Base-by-base conservation (phyloP, 2,797 vertebrate genomes). In the Carduelis carduelis region DNA sequence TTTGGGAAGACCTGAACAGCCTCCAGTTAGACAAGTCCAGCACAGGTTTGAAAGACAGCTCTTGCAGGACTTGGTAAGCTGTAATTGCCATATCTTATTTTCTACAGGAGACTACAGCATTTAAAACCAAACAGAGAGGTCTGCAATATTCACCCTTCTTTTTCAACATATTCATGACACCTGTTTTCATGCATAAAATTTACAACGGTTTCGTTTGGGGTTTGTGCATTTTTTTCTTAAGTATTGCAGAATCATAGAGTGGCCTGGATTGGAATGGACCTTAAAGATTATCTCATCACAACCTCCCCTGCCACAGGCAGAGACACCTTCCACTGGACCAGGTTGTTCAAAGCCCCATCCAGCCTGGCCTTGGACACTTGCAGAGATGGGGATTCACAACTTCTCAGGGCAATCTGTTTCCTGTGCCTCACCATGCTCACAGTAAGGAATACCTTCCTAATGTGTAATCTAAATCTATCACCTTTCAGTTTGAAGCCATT, bases 201-300 rank as follows among this genome's bases (percentile, higher is more conserved):
- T 14, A 8, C 16, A 50, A 15, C 10, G 14, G 4, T 30, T 82
- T 47, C 7, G 7, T 28, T n/a, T 16, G 11, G 8, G 0, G 0
- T 15, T 43, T 43, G 53, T 34, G 19, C 4, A 47, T 66, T 35
- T 37, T 32, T 34, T 83, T 65, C n/a, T 68, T 55, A 43, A 60
- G 8, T 27, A 16, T 68, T 22, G 41, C 11, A 19, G 11, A 60
- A 53, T 68, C 47, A 39, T 3, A 24, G 27, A 41, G 11, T 43
- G 19, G 19, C 7, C 30, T 55, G 15, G 5, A 13, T 23, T 35
- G 27, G 32, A 60, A 74, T 3, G 26, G 21, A 53, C 24, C 17
- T 81, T 23, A 27, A 41, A 61, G 30, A 32, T 24, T 19, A 41
- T 12, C 30, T 32, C 1, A 0, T 28, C 60, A 32, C 34, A 88